Percentiles rank a stretch among this genome's conserved stretches.
Evolutionary conservation across 2,113 vertebrate genomes (phyloP).

Genomic region (Prochilodus magdalenae): DNA sequence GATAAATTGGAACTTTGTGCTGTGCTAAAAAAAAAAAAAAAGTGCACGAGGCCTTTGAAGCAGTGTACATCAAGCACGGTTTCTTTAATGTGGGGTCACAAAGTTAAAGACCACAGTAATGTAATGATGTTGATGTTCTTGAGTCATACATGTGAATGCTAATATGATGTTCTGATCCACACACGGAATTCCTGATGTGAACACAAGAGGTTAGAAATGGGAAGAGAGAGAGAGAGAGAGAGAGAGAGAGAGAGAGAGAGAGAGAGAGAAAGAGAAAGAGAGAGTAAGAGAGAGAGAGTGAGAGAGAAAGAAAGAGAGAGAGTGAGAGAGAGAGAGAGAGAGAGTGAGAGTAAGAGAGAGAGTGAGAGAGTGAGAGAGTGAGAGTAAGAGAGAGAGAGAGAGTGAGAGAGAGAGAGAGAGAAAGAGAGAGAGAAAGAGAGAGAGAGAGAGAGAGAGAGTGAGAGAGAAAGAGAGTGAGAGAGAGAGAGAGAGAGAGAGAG

Average conservation of each 20-base stretch:
- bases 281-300: too few relatives aligned
- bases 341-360: too few relatives aligned
- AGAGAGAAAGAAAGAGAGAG: background rate
- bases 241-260: background rate
- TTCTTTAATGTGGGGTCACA: background rate
- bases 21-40: too few relatives aligned
- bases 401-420: background rate
- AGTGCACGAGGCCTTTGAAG: too few relatives aligned
- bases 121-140: too few relatives aligned
- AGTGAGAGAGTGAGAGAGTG: too few relatives aligned
- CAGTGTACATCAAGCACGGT: too few relatives aligned
- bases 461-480: background rate
- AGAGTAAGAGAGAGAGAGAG: background rate
- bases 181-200: background rate
- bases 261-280: background rate
- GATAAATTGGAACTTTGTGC: too few relatives aligned
- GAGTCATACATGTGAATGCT: background rate
- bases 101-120: too few relatives aligned
- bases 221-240: background rate
- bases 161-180: background rate
- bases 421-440: background rate
- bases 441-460: slow-evolving; percentile 1
- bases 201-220: background rate
- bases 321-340: background rate
- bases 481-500: background rate